Percentiles rank a stretch among this genome's conserved stretches.
These are phyloP conservation scores for Florisuga fusca DNA, from an alignment of 2,797 vertebrate genomes.

Conservation along the genomic window DNA sequence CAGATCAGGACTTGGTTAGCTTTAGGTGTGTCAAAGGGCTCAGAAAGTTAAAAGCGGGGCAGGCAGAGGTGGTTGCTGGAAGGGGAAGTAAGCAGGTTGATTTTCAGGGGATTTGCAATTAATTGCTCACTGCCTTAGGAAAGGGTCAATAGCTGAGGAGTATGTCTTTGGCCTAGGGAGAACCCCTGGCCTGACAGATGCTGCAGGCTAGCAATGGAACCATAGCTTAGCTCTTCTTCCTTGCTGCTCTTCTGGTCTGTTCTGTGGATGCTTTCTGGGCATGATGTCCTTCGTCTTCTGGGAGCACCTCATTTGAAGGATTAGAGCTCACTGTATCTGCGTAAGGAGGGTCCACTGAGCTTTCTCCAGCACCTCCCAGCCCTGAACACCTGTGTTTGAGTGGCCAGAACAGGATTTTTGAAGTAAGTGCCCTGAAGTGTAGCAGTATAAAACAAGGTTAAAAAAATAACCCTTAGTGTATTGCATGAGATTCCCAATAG, in stretches of 20 bases:
- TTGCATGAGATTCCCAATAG: neutral
- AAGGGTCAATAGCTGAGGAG: neutral
- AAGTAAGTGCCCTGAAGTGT: neutral
- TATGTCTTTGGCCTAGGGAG: rapidly evolving
- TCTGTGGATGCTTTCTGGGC: neutral
- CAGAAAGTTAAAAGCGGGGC: slow-evolving; percentile 16
- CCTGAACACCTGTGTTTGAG: neutral
- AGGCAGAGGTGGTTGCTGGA: neutral
- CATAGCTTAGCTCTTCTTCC: neutral
- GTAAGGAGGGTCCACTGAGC: neutral
- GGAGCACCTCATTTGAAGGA: rapidly evolving
- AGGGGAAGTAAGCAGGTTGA: neutral
- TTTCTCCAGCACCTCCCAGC: neutral
- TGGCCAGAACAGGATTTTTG: neutral
- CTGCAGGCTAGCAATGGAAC: neutral
- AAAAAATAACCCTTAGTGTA: neutral
- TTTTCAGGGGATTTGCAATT: neutral
- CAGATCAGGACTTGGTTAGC: slow-evolving; percentile 7
- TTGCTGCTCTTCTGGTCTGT: neutral
- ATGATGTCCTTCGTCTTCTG: neutral
- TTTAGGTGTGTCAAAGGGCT: neutral
- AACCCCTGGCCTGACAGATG: neutral
- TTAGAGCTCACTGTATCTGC: neutral
- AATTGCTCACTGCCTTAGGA: neutral
- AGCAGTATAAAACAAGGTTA: neutral